Conservation (phyloP, 2,888 invertebrate genomes). For the Masnerella sp. region DNA sequence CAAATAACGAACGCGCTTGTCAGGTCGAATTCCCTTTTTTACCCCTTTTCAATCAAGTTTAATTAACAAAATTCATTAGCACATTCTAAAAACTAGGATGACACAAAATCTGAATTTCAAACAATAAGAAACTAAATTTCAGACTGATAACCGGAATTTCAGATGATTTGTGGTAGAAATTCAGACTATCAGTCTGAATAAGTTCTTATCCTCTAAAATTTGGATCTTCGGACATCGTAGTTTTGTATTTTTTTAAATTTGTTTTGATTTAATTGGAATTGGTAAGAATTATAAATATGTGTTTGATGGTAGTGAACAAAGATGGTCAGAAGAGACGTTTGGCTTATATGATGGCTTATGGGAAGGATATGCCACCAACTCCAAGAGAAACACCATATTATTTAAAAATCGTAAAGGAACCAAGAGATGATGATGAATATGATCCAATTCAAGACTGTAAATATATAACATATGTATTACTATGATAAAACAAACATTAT, state of each 20-base stretch:
- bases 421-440: conserved; percentile 60
- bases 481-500: too few species aligned
- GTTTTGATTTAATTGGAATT: too few species aligned
- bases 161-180: too few species aligned
- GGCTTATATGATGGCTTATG: conserved; percentile 77
- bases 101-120: too few species aligned
- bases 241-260: too few species aligned
- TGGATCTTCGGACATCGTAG: too few species aligned
- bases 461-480: neutral
- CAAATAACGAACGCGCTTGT: conserved; percentile 11
- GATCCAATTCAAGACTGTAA: conserved; percentile 74
- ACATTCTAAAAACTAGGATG: too few species aligned
- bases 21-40: conserved; percentile 6
- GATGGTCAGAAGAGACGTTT: conserved; percentile 76
- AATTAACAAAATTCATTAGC: conserved; percentile 1
- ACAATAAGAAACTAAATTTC: too few species aligned
- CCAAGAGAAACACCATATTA: conserved; percentile 69
- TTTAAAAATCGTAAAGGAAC: conserved; percentile 62
- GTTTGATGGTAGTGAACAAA: conserved; percentile 60
- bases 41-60: neutral
- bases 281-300: too few species aligned
- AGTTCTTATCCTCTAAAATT: too few species aligned
- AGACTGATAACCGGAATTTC: too few species aligned
- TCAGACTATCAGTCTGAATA: too few species aligned
- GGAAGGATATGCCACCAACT: conserved; percentile 76